Base-by-base conservation (phyloP, 2,797 vertebrate genomes). In the Parauchenoglanis punctatus region DNA sequence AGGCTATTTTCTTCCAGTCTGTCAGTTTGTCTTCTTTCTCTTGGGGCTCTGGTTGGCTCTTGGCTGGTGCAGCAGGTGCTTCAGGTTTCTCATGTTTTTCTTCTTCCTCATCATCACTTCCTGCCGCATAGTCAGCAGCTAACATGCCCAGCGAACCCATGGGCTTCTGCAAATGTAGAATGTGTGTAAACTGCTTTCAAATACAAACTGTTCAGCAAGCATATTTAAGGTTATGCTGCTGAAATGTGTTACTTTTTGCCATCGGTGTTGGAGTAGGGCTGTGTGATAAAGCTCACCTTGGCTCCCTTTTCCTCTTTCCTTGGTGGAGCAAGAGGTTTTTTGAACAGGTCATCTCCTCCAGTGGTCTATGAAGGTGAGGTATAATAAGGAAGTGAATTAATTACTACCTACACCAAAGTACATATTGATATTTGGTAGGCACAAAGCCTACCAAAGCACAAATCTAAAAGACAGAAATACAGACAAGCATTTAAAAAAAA, bases 1-100 rank as follows among this genome's bases (percentile, higher is more conserved):
- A 99, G 25, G 99, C 99, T 93, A 99, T 89, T 92, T 99, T 99
- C 88, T 96, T 97, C 98, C 98, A 99, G 94, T 99, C 99, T 0
- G 97, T 99, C 88, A 99, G 89, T 85, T 97, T 98, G 89, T 99
- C 97, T 0, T 98, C 97, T 0, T 93, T 96, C 56, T 93, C 96
- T 56, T 97, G 96, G 12, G 93, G 46, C 87, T 94, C 97, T 18
- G 94, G 72, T 85, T 95, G 97, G 84, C 94, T 94, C 0, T 87
- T 93, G 82, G 90, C 90, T 58, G 65, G 15, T 81, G 94, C 94
- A 85, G 93, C 94, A 68, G 95, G 91, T 0, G 92, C 70, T 56
- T 97, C 96, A 31, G 96, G 96, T 86, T 96, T 96, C 56, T 97
- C 89, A 2, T 88, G 96, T 54, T 98, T 97, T 46, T 98, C 97